Evolutionary conservation across 2,888 invertebrate species (phyloP).

Genomic region (Itoplectis maculator): DNA sequence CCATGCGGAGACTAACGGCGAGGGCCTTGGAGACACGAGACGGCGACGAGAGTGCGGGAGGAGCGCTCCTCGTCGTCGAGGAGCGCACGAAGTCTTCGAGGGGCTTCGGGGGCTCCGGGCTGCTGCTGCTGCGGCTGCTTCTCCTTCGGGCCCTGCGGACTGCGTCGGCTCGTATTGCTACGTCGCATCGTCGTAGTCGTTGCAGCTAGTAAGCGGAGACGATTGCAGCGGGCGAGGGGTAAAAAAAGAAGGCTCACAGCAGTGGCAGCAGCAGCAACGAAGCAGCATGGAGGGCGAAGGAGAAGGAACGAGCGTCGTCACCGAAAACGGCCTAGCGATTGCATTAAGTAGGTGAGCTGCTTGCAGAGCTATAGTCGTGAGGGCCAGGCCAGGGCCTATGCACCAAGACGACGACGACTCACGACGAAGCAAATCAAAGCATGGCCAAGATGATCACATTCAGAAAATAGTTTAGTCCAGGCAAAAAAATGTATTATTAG

Average conservation of each 20-base stretch:
- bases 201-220: constrained; percentile 81
- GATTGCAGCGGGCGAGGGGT: constrained; percentile 74
- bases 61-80: not conserved
- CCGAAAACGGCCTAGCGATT: constrained; percentile 83
- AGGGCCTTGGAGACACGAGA: constrained; percentile 53
- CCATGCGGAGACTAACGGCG: not conserved
- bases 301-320: constrained; percentile 69
- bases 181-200: constrained; percentile 73
- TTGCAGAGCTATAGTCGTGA: constrained; percentile 46
- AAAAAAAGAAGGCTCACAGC: constrained; percentile 22
- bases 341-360: constrained; percentile 80
- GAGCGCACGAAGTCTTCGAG: constrained; percentile 48
- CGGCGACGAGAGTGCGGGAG: constrained; percentile 33
- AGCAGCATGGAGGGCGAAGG: constrained; percentile 47
- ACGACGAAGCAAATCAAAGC: constrained; percentile 45
- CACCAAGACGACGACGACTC: constrained; percentile 48
- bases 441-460: too few relatives aligned
- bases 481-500: too few relatives aligned
- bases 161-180: constrained; percentile 76
- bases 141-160: constrained; percentile 68
- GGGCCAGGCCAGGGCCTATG: constrained; percentile 62
- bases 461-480: too few relatives aligned
- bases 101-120: constrained; percentile 68
- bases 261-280: constrained; percentile 10
- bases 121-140: constrained; percentile 26